Evolutionary conservation across 1,140 invertebrate species (phyloP).

Genomic region (Eurosta solidaginis): DNA sequence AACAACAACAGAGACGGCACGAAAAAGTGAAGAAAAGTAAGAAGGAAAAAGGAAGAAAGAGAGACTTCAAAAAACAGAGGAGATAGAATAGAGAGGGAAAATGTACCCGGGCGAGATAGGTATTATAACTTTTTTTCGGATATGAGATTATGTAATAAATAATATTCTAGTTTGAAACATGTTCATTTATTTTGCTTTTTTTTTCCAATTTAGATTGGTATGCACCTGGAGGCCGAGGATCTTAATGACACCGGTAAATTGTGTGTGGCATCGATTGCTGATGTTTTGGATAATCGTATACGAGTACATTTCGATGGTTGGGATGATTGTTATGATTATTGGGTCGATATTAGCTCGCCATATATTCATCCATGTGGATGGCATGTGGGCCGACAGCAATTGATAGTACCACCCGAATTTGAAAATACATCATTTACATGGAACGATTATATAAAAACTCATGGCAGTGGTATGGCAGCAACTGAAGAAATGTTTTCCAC

Average conservation of each 20-base stretch:
- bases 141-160: conserved; percentile 59
- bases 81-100: no score
- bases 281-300: conserved; percentile 82
- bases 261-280: conserved; percentile 86
- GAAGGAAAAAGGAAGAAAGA: no score
- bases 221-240: conserved; percentile 96
- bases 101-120: no score
- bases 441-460: conserved; percentile 77
- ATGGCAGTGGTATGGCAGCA: conserved; percentile 76
- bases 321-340: conserved; percentile 93
- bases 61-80: no score
- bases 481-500: conserved; percentile 84
- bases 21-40: no score
- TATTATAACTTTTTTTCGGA: conserved; percentile 45
- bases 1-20: no score
- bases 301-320: conserved; percentile 95
- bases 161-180: neutral
- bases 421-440: conserved; percentile 74
- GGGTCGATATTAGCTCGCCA: conserved; percentile 86
- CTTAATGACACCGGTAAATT: conserved; percentile 82
- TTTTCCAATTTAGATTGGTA: conserved; percentile 69
- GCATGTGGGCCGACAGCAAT: conserved; percentile 81
- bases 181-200: neutral
- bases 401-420: conserved; percentile 81
- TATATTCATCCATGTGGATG: conserved; percentile 94